Evolutionary conservation across 2,113 vertebrate species (phyloP), one percentile per base, ranked within the genome.

Genomic region (Seriola rivoliana): DNA sequence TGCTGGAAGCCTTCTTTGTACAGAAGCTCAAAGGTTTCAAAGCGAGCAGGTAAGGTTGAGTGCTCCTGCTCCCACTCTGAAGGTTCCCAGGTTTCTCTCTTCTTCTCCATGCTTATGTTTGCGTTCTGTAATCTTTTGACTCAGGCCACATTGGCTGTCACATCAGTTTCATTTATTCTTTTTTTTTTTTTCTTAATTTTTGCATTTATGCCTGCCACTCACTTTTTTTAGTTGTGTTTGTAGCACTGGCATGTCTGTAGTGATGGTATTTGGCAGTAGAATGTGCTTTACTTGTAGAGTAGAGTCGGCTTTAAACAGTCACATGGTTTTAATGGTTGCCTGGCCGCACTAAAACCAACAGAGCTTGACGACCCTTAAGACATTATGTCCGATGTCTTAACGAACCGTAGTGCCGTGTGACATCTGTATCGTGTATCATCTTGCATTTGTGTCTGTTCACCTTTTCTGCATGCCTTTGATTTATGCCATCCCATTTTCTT

Each of bases 11-110:
- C 46, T 99, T 99, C 95, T 99, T 99, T 95, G 98, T 99, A 92
- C 98, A 99, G 96, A 99, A 99, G 90, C 95, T 99, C 23, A 99
- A 99, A 96, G 97, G 97, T 92, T 99, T 99, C 95, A 99, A 99
- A 94, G 98, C 97, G 69, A 98, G 98, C 97, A 99, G 98, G 98
- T 99, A 93, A 97, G 96, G 40, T 67, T 0, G 17, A 6, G 42
- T 0, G 25, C 42, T 59, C 34, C 29, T 8, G 0, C 16, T 6
- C 8, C 38, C 3, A 38, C 25, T 42, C 71, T 57, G 23, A 6
- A 16, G 44, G 29, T 54, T 63, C 32, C 34, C 17, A 8, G 2
- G 12, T 38, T 58, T 54, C 46, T 63, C 40, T 64, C 19, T 59
- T 34, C 46, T 48, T 36, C 25, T 70, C 23, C 72, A 0, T 10